Conservation (phyloP, 2,888 invertebrate species). For the Dugesia japonica region DNA sequence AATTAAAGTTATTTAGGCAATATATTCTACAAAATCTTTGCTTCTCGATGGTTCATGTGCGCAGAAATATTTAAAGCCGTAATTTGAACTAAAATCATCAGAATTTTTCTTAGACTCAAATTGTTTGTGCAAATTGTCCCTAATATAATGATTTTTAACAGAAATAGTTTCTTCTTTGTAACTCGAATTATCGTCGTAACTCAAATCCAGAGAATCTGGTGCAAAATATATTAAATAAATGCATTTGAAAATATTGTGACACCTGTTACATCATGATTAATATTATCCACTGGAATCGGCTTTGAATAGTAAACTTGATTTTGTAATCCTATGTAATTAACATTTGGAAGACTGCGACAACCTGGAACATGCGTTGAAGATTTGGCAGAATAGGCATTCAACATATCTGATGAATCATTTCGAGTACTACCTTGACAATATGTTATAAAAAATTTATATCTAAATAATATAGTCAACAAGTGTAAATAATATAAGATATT, state of each 20-base stretch:
- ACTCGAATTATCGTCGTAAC: conserved; percentile 1
- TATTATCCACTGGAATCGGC: neutral
- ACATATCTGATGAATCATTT: conserved; percentile 1
- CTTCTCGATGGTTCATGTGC: conserved; percentile 7
- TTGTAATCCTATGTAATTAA: conserved; percentile 20
- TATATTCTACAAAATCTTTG: conserved; percentile 20
- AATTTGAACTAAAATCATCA: conserved; percentile 6
- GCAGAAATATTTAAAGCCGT: conserved; percentile 11
- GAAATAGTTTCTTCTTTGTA: neutral
- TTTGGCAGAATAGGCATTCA: conserved; percentile 16
- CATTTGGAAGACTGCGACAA: conserved; percentile 20
- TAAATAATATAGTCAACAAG: too few relatives aligned
- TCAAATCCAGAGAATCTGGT: neutral
- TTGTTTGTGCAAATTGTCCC: neutral
- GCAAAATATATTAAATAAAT: too few relatives aligned
- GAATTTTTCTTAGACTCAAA: neutral
- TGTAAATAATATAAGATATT: too few relatives aligned
- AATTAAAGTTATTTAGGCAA: conserved; percentile 9
- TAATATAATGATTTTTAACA: neutral
- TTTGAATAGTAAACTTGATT: conserved; percentile 9
- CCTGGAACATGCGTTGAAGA: conserved; percentile 12
- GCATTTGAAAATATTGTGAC: too few relatives aligned
- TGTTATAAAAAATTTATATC: too few relatives aligned
- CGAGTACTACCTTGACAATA: neutral
- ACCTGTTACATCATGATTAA: neutral